A percentile compares a stretch with the other conserved stretches of the same genome.
These are phyloP conservation scores for Diachasma alloeum DNA, from an alignment of 1,140 invertebrate species.

Conservation along the genomic window DNA sequence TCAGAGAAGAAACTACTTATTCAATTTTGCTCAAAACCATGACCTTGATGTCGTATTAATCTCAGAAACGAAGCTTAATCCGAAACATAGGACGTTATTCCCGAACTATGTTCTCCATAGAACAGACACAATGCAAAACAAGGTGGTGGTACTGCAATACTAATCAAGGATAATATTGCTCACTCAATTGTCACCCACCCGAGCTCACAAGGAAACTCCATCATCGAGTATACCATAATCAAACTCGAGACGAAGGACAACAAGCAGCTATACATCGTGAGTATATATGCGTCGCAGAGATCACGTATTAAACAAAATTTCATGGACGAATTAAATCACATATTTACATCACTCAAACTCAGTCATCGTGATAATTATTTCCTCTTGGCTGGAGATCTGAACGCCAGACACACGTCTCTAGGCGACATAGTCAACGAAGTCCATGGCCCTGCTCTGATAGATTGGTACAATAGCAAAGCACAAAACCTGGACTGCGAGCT, in stretches of 20 bases:
- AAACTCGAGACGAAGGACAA: too few relatives aligned
- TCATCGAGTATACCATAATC: too few relatives aligned
- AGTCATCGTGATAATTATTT: neutral
- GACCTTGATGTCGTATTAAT: neutral
- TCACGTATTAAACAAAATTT: neutral
- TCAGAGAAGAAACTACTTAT: neutral
- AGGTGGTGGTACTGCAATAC: too few relatives aligned
- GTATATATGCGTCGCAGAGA: slow-evolving; percentile 5
- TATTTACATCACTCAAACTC: neutral
- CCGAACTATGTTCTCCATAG: too few relatives aligned
- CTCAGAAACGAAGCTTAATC: neutral
- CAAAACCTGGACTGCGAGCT: neutral
- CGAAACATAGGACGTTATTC: neutral
- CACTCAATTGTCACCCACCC: too few relatives aligned
- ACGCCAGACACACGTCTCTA: neutral
- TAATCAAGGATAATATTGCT: too few relatives aligned
- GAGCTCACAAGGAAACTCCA: too few relatives aligned
- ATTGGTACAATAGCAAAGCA: neutral
- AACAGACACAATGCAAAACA: too few relatives aligned
- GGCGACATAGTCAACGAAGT: neutral
- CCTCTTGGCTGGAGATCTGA: slow-evolving; percentile 18
- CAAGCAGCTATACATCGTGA: too few relatives aligned
- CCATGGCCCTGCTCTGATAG: neutral
- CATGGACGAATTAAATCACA: neutral
- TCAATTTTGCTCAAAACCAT: neutral